Conservation (phyloP, 2,888 invertebrate species). For the Melipona beecheii region DNA sequence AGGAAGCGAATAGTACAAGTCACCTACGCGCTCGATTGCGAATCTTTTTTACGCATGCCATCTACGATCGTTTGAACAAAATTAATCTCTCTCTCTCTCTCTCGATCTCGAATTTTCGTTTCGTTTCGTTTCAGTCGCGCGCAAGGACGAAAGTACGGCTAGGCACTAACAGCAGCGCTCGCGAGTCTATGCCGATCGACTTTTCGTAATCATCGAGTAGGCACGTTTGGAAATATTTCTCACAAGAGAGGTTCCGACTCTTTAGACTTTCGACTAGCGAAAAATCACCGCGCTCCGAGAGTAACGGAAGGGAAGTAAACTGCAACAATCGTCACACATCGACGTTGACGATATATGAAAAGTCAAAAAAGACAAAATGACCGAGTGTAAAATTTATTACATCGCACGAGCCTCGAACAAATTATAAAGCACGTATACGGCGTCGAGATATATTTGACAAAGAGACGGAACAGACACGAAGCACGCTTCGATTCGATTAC, state of each 20-base stretch:
- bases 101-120: neutral
- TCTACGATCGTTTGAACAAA: neutral
- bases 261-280: slow-evolving; percentile 7
- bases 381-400: too few relatives aligned
- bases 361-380: too few relatives aligned
- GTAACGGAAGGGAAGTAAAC: slow-evolving; percentile 16
- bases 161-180: slow-evolving; percentile 59
- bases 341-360: neutral
- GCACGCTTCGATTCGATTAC: slow-evolving; percentile 30
- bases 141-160: slow-evolving; percentile 1
- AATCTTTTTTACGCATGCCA: slow-evolving; percentile 36
- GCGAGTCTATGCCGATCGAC: slow-evolving; percentile 35
- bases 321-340: too few relatives aligned
- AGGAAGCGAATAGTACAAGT: slow-evolving; percentile 36
- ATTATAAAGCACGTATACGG: neutral
- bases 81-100: neutral
- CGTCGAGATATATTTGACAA: neutral
- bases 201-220: slow-evolving; percentile 49
- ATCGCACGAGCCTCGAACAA: too few relatives aligned
- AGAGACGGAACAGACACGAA: neutral
- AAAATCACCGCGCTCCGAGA: slow-evolving; percentile 2
- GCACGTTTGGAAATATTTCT: slow-evolving; percentile 55
- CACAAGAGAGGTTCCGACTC: slow-evolving; percentile 42
- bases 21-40: slow-evolving; percentile 39
- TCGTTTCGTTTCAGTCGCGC: neutral